phyloP scores from a whole-genome alignment of 2,113 vertebrate genomes.

The Salvelinus namaycush region DNA sequence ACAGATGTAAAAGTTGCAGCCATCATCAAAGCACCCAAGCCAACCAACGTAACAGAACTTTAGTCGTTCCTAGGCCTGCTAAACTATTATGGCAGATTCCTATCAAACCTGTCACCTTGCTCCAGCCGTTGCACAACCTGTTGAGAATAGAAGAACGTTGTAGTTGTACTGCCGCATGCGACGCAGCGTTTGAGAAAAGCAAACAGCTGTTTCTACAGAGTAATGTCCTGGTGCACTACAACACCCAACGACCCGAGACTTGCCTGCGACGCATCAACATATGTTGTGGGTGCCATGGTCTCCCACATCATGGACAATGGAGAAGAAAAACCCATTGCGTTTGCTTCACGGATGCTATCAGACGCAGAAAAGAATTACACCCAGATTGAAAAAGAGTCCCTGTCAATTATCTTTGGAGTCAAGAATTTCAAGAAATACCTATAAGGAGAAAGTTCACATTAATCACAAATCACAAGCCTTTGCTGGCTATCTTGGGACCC shows the following conservation, averaged over 20 bases:
- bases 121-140: slow-evolving; percentile 1
- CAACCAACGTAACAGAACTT: neutral
- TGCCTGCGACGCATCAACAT: neutral
- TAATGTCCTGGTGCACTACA: neutral
- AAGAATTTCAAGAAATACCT: neutral
- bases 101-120: slow-evolving; percentile 1
- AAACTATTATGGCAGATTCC: slow-evolving; percentile 18
- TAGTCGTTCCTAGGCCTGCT: slow-evolving; percentile 6
- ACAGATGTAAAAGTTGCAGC: slow-evolving; percentile 15
- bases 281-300: neutral
- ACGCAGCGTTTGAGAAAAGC: neutral
- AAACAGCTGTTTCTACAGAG: neutral
- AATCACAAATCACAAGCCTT: slow-evolving; percentile 1
- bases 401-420: slow-evolving; percentile 18
- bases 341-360: slow-evolving; percentile 6
- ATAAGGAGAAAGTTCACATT: neutral
- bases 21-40: neutral
- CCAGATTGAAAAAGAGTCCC: slow-evolving; percentile 17
- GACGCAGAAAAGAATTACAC: slow-evolving; percentile 8
- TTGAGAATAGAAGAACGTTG: neutral
- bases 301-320: neutral
- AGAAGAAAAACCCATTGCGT: neutral
- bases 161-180: slow-evolving; percentile 6
- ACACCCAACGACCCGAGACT: neutral
- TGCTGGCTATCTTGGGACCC: slow-evolving; percentile 4